phyloP scores from a whole-genome alignment of 2,797 vertebrate genomes.

The Semaprochilodus insignis region DNA sequence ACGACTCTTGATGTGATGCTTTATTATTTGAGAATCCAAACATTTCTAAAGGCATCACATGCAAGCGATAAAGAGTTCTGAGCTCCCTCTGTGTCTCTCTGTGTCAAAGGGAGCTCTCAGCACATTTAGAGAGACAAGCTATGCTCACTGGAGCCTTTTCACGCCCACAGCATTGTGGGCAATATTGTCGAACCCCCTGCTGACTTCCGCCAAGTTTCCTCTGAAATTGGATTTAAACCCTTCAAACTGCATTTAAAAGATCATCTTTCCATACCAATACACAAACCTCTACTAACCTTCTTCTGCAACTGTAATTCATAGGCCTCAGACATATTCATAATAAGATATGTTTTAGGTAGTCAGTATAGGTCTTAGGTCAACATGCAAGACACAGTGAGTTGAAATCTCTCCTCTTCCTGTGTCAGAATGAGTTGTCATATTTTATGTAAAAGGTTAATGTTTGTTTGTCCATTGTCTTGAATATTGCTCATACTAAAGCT shows the following conservation, averaged over 20 bases:
- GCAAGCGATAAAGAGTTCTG: background rate
- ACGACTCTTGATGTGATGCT: background rate
- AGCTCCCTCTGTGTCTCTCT: background rate
- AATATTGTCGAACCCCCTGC: slow-evolving; percentile 8
- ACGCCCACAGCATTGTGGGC: slow-evolving; percentile 2
- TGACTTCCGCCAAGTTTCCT: background rate
- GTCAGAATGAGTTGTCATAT: background rate
- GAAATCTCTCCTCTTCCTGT: background rate
- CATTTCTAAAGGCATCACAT: slow-evolving; percentile 3
- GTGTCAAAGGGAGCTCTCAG: slow-evolving; percentile 5
- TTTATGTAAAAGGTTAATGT: background rate
- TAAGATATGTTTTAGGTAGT: background rate
- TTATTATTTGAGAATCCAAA: slow-evolving; percentile 2
- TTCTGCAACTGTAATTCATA: background rate
- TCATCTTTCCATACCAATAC: slow-evolving; percentile 2
- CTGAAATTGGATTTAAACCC: background rate
- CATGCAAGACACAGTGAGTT: background rate
- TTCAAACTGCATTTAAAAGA: slow-evolving; percentile 2
- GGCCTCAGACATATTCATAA: background rate
- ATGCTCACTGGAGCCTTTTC: slow-evolving; percentile 5
- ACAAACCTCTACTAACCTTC: background rate
- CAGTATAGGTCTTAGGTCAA: background rate
- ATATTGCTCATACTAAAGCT: background rate
- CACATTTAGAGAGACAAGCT: background rate
- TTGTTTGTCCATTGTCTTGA: background rate